Base-by-base conservation (phyloP, 2,888 invertebrate species). In the Morpho deidamia region DNA sequence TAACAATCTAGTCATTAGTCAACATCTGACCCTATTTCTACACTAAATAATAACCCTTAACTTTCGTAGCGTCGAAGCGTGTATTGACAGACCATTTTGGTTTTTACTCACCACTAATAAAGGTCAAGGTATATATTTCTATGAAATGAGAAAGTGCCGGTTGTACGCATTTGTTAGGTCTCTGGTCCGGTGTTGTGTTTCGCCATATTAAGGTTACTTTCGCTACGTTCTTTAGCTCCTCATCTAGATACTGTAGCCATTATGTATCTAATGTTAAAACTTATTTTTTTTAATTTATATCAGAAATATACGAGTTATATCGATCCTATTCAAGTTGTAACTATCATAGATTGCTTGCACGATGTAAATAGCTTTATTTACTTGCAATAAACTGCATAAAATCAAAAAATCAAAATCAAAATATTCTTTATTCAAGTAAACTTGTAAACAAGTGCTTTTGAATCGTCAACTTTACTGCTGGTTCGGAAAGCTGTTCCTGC, bases 161-260 rank as follows among this genome's bases (percentile, higher is more conserved):
- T 33, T 60, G 42, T 56, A 53, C 53, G 39, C 37, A 32, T 44
- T 56, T 38, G 42, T n/a, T 35, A 52, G 50, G 42, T 51, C 56
- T 55, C 48, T 40, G 42, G 52, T 42, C 44, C 33, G 52, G 61
- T 59, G 59, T 56, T 57, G 48, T 55, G 52, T 61, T 61, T 51
- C 61, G 50, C 41, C 50, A 56, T 48, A 74, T 71, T 71, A 73
- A 70, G 74, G 72, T 59, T 68, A 72, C 75, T 75, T 75, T 75
- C 75, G 67, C 70, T 68, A 54, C 43, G 42, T 11, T 34, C n/a
- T 39, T 49, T n/a, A 35, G 23, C 35, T 4, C 39, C 35, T 4
- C 39, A 7, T 11, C 23, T 55, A 50, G 44, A 11, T 45, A 40
- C 23, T n/a, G n/a, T n/a, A 8, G 10, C 2, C 39, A 39, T 11